These are phyloP conservation scores for Agrochola circellaris DNA, from an alignment of 2,888 invertebrate genomes.

Conservation along the genomic window DNA sequence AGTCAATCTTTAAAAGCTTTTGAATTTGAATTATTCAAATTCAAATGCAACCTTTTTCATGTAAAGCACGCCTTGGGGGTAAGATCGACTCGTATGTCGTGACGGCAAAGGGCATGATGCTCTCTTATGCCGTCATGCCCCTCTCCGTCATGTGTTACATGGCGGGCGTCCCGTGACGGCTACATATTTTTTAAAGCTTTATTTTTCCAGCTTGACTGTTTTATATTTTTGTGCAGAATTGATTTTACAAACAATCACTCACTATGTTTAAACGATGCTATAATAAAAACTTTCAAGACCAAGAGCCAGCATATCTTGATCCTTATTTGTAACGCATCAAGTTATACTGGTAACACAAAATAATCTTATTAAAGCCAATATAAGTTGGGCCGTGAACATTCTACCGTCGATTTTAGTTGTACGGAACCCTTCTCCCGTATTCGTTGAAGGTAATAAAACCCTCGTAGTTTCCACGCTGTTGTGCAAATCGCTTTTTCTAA, in stretches of 20 bases:
- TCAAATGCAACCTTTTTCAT: neutral
- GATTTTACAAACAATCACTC: neutral
- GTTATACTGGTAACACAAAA: neutral
- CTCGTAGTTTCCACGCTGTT: constrained; percentile 40
- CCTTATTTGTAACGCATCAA: constrained; percentile 9
- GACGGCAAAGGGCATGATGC: neutral
- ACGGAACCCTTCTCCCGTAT: constrained; percentile 26
- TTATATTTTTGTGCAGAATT: neutral
- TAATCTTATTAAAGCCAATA: neutral
- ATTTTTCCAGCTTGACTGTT: neutral
- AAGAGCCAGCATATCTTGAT: neutral
- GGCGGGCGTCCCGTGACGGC: neutral
- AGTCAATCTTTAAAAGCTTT: too few relatives aligned
- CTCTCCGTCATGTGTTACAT: neutral
- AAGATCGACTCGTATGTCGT: neutral
- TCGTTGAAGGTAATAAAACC: constrained; percentile 51
- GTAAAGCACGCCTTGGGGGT: neutral
- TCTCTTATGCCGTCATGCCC: neutral
- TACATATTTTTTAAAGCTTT: neutral
- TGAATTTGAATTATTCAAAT: too few relatives aligned
- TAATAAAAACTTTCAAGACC: neutral
- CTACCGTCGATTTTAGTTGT: constrained; percentile 12
- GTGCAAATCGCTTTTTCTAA: constrained; percentile 39
- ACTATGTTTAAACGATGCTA: neutral
- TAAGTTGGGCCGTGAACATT: constrained; percentile 30